Conservation (phyloP, 2,888 invertebrate genomes). For the Drosophila vallismaia region DNA sequence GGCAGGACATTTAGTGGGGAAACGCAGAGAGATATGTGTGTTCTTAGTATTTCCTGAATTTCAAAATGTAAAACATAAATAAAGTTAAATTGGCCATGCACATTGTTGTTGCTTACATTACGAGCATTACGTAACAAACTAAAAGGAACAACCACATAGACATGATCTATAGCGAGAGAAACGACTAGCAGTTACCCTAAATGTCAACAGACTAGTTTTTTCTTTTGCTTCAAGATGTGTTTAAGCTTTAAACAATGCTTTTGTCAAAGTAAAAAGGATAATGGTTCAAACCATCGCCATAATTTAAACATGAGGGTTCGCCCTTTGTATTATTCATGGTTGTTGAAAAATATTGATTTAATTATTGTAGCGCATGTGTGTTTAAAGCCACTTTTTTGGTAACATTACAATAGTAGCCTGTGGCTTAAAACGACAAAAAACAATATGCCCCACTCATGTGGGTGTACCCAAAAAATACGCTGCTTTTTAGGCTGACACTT, state of each 20-base stretch:
- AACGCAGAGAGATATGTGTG: conserved; percentile 23
- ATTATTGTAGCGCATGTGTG: conserved; percentile 21
- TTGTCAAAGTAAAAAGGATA: neutral
- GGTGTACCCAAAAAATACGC: conserved; percentile 23
- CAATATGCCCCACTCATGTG: conserved; percentile 7
- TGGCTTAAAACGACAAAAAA: conserved; percentile 14
- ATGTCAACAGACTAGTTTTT: neutral
- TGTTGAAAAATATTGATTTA: conserved; percentile 11
- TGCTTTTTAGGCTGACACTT: conserved; percentile 60
- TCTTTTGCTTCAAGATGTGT: neutral
- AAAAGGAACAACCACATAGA: conserved; percentile 14
- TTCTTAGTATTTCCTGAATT: conserved; percentile 40
- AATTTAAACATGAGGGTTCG: neutral
- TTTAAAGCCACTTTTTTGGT: conserved; percentile 8
- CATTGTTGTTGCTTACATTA: conserved; percentile 47
- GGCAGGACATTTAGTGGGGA: conserved; percentile 40
- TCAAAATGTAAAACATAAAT: conserved; percentile 46
- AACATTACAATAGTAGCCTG: conserved; percentile 13
- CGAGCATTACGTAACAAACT: conserved; percentile 39
- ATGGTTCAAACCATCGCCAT: neutral
- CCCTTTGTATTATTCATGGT: neutral
- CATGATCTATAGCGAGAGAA: neutral
- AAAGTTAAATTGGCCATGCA: conserved; percentile 46
- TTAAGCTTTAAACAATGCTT: neutral
- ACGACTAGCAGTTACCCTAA: conserved; percentile 28